Conservation (phyloP, 1,140 invertebrate genomes). For the Drosophila tsacasi region DNA sequence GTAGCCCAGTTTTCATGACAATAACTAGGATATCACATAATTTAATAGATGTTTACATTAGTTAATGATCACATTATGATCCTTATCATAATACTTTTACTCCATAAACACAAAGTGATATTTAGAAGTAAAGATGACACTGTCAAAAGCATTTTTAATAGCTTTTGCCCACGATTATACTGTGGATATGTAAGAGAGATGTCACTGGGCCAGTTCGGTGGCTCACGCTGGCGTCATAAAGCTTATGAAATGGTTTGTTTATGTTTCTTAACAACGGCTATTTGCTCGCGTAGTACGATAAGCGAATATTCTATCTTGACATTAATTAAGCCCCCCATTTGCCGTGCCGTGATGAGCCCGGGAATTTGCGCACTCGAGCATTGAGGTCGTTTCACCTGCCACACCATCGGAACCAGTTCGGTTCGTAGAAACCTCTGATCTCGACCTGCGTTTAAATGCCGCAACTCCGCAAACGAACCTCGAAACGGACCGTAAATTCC, state of each 20-base stretch:
- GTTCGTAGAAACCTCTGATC: conserved; percentile 24
- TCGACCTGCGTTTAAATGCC: conserved; percentile 14
- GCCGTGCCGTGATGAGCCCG: conserved; percentile 19
- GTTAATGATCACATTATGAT: conserved; percentile 11
- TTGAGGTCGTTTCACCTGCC: conserved; percentile 50
- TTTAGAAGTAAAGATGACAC: conserved; percentile 9
- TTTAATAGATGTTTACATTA: neutral
- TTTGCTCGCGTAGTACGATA: conserved; percentile 57
- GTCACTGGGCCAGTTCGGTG: conserved; percentile 13
- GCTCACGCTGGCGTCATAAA: conserved; percentile 40
- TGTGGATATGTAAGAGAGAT: conserved; percentile 4
- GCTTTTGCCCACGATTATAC: neutral
- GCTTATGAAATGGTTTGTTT: conserved; percentile 63
- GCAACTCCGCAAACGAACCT: conserved; percentile 8
- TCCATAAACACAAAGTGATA: conserved; percentile 1
- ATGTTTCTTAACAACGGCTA: conserved; percentile 70
- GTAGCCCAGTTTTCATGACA: neutral
- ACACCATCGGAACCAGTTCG: conserved; percentile 35
- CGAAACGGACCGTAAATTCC: conserved; percentile 28
- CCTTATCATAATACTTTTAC: neutral
- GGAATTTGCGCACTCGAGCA: conserved; percentile 47
- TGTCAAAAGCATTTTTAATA: neutral
- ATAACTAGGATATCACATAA: neutral
- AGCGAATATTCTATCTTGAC: conserved; percentile 65
- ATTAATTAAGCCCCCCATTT: conserved; percentile 32